Evolutionary conservation across 2,113 vertebrate species (phyloP).

Genomic region (Bubo blakistoni): DNA sequence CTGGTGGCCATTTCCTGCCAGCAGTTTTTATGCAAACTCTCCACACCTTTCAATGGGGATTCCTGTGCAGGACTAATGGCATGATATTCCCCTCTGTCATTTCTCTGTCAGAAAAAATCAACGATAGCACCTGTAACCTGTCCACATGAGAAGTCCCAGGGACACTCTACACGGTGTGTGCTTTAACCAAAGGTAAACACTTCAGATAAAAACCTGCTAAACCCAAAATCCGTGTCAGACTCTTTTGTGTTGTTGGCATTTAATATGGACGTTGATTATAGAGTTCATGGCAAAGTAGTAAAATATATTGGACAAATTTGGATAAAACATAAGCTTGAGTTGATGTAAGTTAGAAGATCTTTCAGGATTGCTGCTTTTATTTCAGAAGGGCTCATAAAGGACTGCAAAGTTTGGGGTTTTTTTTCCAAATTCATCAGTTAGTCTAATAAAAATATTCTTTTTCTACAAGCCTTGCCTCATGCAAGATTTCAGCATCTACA

Average conservation of each 20-base stretch:
- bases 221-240: background rate
- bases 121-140: rapidly evolving
- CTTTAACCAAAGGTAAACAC: background rate
- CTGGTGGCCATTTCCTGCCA: background rate
- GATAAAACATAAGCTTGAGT: background rate
- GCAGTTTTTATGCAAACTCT: background rate
- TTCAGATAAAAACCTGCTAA: background rate
- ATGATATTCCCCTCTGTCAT: background rate
- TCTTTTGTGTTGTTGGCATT: background rate
- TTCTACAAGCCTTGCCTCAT: background rate
- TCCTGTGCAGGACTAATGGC: background rate
- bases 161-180: background rate
- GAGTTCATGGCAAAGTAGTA: background rate
- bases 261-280: background rate
- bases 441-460: background rate
- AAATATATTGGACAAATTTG: background rate
- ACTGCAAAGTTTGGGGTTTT: background rate
- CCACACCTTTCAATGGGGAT: background rate
- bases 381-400: background rate
- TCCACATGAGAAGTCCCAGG: rapidly evolving
- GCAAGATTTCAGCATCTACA: background rate
- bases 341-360: background rate
- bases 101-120: background rate
- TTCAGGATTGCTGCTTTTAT: background rate
- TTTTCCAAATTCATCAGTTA: background rate